Percentiles rank a stretch among this genome's conserved stretches.
phyloP scores from a whole-genome alignment of 1,140 invertebrate species.

The Drosophila takahashii region DNA sequence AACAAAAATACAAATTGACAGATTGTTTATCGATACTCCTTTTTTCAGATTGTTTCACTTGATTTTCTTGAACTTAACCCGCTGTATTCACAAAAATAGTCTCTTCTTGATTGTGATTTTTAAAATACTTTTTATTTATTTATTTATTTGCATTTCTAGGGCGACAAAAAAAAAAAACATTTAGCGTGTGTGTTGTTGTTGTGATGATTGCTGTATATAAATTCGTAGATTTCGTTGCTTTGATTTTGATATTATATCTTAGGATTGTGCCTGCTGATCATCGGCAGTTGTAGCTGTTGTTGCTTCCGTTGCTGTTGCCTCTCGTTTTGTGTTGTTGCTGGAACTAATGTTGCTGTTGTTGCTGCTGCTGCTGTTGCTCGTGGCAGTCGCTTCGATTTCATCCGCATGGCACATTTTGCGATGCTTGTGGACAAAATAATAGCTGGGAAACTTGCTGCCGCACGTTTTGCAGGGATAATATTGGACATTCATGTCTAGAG shows the following conservation, averaged over 20 bases:
- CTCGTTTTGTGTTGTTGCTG: slow-evolving; percentile 31
- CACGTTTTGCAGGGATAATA: slow-evolving; percentile 97
- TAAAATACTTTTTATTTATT: slow-evolving; percentile 15
- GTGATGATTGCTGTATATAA: slow-evolving; percentile 28
- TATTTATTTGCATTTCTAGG: slow-evolving; percentile 34
- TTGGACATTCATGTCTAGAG: slow-evolving; percentile 92
- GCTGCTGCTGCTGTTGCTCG: slow-evolving; percentile 22
- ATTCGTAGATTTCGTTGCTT: slow-evolving; percentile 52
- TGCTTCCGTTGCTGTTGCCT: slow-evolving; percentile 6
- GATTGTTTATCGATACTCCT: not conserved
- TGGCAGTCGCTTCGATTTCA: slow-evolving; percentile 76
- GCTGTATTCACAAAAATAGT: not conserved
- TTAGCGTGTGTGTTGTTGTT: slow-evolving; percentile 20
- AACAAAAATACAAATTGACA: not conserved
- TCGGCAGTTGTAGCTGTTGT: slow-evolving; percentile 11
- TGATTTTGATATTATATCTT: slow-evolving; percentile 35
- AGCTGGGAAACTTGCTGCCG: slow-evolving; percentile 95
- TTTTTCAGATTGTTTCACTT: too few species aligned
- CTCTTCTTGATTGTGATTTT: not conserved
- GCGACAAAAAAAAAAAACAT: slow-evolving; percentile 53
- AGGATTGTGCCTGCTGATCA: slow-evolving; percentile 18
- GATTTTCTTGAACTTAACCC: too few species aligned
- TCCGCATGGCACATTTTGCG: slow-evolving; percentile 92
- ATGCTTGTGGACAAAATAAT: slow-evolving; percentile 97
- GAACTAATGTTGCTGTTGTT: slow-evolving; percentile 19